Evolutionary conservation across 2,888 invertebrate genomes (phyloP), one percentile per base, ranked within the genome.

Genomic region (Agrochola macilenta): DNA sequence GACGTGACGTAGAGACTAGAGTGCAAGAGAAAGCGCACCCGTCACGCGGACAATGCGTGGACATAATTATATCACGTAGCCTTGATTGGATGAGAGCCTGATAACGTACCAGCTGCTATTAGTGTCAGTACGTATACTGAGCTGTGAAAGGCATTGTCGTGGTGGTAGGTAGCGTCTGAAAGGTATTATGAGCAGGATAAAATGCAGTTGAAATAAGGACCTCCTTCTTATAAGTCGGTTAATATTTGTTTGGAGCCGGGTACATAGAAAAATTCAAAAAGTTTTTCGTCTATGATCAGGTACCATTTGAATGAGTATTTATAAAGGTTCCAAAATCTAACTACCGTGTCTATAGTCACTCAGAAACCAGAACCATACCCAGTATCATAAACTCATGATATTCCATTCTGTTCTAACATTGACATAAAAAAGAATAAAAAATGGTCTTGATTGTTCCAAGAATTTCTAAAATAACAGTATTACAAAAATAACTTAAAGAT

Each of bases 11-110:
- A 43, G 49, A 26, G 20, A 52, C 23, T 14, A 14, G 52, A 80
- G 60, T 69, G 46, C 71, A 69, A 26, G 78, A 86, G 86, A 83
- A 83, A 83, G 83, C 68, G 74, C 69, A 63, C 20, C 9, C 35
- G 30, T 49, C 68, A 77, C 60, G 63, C 39, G 5, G 69, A 74
- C 60, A 74, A 75, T 76, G 69, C 69, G 71, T 69, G 82, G 65
- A 20, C 72, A 78, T 79, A 78, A 81, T 85, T 64, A 85, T 79
- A 77, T 85, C 46, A 69, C 68, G 26, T 39, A 70, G 78, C 83
- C 81, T 68, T 79, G 60, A 78, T 74, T 86, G 86, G 76, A 49
- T 23, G 69, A 74, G 65, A 26, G 58, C 20, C 26, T 66, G 65
- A 75, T 71, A 69, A 54, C 52, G 14, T 57, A 64, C 66, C 66